These are phyloP conservation scores for Eunapius fragilis DNA, from an alignment of 37 sponge, comb jelly and placozoan species.

Conservation along the genomic window DNA sequence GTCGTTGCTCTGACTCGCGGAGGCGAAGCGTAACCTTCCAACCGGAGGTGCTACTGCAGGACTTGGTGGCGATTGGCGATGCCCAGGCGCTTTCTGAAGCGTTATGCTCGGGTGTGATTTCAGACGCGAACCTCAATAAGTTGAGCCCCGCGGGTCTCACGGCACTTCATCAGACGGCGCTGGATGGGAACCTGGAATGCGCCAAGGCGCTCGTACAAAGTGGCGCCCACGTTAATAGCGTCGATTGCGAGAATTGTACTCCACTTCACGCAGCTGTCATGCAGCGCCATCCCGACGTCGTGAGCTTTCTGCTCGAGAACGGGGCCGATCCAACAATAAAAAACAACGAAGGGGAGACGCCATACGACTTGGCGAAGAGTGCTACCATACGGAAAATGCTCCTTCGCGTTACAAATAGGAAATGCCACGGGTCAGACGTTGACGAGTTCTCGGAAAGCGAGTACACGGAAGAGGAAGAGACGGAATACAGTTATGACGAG, in stretches of 20 bases:
- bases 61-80: slow-evolving; percentile 72
- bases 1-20: slow-evolving; percentile 3
- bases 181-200: slow-evolving; percentile 86
- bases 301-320: slow-evolving; percentile 63
- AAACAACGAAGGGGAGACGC: slow-evolving; percentile 65
- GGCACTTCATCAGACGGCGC: slow-evolving; percentile 83
- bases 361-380: slow-evolving; percentile 65
- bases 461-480: slow-evolving; percentile 55
- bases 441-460: slow-evolving; percentile 65
- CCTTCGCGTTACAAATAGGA: slow-evolving; percentile 64
- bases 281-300: slow-evolving; percentile 58
- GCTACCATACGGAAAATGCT: slow-evolving; percentile 74
- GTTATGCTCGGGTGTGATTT: slow-evolving; percentile 37
- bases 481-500: slow-evolving; percentile 69
- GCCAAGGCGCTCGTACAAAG: slow-evolving; percentile 69
- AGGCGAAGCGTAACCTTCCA: slow-evolving; percentile 75
- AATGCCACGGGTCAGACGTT: slow-evolving; percentile 23
- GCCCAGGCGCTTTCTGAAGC: slow-evolving; percentile 60
- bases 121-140: slow-evolving; percentile 62
- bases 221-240: slow-evolving; percentile 79
- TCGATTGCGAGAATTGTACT: slow-evolving; percentile 80
- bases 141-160: slow-evolving; percentile 88
- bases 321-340: slow-evolving; percentile 67
- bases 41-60: slow-evolving; percentile 80
- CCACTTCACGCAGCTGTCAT: slow-evolving; percentile 82